Evolutionary conservation across 1,140 invertebrate species (phyloP).

Genomic region (Pogonomyrmex barbatus): DNA sequence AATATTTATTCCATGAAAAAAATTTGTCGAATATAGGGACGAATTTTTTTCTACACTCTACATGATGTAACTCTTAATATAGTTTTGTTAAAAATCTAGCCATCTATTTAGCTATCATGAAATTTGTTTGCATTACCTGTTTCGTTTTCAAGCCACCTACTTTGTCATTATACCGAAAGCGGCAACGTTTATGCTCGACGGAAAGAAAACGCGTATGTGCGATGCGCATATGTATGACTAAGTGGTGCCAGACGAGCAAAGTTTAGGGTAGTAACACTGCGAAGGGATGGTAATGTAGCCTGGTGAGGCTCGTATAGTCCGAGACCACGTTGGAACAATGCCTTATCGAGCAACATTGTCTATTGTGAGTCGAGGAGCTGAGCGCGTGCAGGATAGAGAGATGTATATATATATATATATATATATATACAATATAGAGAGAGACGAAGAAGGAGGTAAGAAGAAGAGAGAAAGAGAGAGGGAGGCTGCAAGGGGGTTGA

Average conservation of each 20-base stretch:
- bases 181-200: background rate
- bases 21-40: background rate
- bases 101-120: background rate
- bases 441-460: no score
- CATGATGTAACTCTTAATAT: background rate
- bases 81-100: background rate
- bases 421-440: background rate
- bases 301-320: conserved; percentile 71
- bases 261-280: conserved; percentile 51
- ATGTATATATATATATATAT: background rate
- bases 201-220: conserved; percentile 20
- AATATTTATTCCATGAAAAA: conserved; percentile 2
- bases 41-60: no score
- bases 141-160: background rate
- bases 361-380: conserved; percentile 47
- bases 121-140: background rate
- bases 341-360: conserved; percentile 84
- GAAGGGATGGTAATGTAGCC: conserved; percentile 72
- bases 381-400: conserved; percentile 17
- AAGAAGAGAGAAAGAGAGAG: background rate
- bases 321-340: conserved; percentile 82
- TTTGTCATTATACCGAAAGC: conserved; percentile 60
- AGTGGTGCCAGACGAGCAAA: conserved; percentile 27
- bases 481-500: conserved; percentile 23
- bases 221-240: conserved; percentile 30